Evolutionary conservation across 2,113 vertebrate species (phyloP), one percentile per base, ranked within the genome.

Genomic region (Montifringilla adamsi): DNA sequence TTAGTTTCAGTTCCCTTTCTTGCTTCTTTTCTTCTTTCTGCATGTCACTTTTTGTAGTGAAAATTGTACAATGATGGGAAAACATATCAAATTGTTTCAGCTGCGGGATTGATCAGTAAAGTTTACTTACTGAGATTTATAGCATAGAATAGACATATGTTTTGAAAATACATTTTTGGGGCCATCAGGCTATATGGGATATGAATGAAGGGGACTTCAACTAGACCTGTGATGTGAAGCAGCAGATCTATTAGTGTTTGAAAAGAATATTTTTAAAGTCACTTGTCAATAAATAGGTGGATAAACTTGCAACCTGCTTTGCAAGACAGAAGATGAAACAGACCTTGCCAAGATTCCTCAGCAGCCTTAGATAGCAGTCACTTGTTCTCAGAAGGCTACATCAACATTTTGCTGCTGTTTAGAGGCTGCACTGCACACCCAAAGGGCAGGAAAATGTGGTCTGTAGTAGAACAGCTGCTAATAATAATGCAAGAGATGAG

Each of bases 401-500:
- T 58, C 49, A 69, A 89, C 33, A 18, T 79, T 91, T 90, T 79
- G 50, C 74, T 87, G 62, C 31, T 88, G 63, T 73, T 91, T 90
- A 80, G 67, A 79, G 92, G 58, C 43, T 85, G 19, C 19, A 20
- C 67, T 74, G 30, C 30, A 41, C 74, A 77, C 35, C 70, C 55
- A 86, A 85, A 93, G 70, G 87, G 72, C 31, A 90, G 55, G 59
- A 90, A 95, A 85, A 95, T 52, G 70, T 88, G 70, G 64, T 93
- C 94, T 90, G 24, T 44, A 80, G 68, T 31, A 77, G 59, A 95
- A 84, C 90, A 95, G 79, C 72, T 97, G 87, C 79, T 94, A 56
- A 60, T 92, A 86, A 86, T 92, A 93, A 84, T 88, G 79, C 59
- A 94, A 95, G 55, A 60, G 84, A 91, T 91, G 82, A 88, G 89